Evolutionary conservation across 2,113 vertebrate species (phyloP).

Genomic region (Drymodes brunneopygia): DNA sequence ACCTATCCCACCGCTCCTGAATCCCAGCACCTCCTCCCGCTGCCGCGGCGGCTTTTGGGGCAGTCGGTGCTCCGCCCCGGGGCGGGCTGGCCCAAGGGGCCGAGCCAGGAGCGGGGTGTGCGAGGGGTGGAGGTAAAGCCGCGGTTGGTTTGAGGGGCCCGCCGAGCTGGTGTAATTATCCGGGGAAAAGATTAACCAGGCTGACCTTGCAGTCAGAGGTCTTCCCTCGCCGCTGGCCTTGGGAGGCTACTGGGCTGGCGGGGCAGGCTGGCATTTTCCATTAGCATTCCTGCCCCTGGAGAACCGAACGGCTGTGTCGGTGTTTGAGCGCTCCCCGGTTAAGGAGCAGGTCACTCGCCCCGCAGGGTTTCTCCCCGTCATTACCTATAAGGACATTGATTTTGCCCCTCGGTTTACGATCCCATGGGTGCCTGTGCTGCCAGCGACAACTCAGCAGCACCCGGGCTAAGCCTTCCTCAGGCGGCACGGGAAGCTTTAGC

Average conservation of each 20-base stretch:
- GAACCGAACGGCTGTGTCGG: neutral
- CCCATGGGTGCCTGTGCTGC: neutral
- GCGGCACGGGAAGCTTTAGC: rapidly evolving
- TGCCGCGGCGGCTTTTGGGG: neutral
- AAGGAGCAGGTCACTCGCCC: neutral
- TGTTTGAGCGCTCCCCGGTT: neutral
- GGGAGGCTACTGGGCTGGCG: neutral
- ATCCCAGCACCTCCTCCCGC: rapidly evolving
- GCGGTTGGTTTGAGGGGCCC: rapidly evolving
- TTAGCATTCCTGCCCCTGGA: neutral
- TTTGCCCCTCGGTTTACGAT: neutral
- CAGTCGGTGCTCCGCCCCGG: neutral
- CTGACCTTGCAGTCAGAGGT: neutral
- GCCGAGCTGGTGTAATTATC: rapidly evolving
- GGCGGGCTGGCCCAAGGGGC: neutral
- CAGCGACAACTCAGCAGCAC: rapidly evolving
- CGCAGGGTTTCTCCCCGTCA: neutral
- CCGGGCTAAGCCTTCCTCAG: neutral
- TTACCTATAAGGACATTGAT: neutral
- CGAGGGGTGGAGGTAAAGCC: neutral
- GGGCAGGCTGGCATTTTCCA: neutral
- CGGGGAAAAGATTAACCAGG: rapidly evolving
- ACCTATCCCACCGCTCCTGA: neutral
- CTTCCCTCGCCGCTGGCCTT: neutral
- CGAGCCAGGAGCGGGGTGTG: rapidly evolving